phyloP scores from a whole-genome alignment of 2,888 invertebrate species.

The Epinotia nisella region DNA sequence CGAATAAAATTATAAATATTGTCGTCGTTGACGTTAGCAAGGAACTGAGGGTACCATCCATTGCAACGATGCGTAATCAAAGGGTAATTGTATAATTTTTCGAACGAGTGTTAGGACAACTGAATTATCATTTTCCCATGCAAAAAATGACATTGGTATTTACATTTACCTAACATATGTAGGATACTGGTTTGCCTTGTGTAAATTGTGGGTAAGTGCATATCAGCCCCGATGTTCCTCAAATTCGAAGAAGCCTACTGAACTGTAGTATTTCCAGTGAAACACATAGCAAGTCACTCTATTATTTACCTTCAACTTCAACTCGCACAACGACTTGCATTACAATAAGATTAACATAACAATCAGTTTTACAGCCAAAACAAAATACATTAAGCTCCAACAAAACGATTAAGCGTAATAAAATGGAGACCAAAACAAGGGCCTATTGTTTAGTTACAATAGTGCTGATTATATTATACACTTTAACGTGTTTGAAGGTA shows the following conservation, averaged over 20 bases:
- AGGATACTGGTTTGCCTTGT: too few relatives aligned
- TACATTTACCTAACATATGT: too few relatives aligned
- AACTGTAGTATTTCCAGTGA: background rate
- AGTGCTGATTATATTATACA: constrained; percentile 40
- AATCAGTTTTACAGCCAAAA: constrained; percentile 36
- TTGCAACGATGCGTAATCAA: too few relatives aligned
- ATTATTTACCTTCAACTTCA: background rate
- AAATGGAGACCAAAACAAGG: constrained; percentile 44
- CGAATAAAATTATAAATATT: constrained; percentile 25
- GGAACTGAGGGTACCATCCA: background rate
- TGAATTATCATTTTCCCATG: too few relatives aligned
- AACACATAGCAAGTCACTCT: background rate
- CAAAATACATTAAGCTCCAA: constrained; percentile 25
- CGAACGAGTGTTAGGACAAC: too few relatives aligned
- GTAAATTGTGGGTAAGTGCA: too few relatives aligned
- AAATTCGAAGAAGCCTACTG: too few relatives aligned
- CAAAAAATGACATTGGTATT: too few relatives aligned
- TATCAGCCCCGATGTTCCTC: too few relatives aligned
- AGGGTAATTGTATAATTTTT: too few relatives aligned
- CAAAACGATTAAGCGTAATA: constrained; percentile 42
- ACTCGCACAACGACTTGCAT: constrained; percentile 2
- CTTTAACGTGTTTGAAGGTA: constrained; percentile 33
- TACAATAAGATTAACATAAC: constrained; percentile 36
- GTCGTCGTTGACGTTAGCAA: background rate
- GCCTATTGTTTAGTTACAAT: constrained; percentile 43